Evolutionary conservation across 2,888 invertebrate genomes (phyloP).

Genomic region (Deilephila elpenor): DNA sequence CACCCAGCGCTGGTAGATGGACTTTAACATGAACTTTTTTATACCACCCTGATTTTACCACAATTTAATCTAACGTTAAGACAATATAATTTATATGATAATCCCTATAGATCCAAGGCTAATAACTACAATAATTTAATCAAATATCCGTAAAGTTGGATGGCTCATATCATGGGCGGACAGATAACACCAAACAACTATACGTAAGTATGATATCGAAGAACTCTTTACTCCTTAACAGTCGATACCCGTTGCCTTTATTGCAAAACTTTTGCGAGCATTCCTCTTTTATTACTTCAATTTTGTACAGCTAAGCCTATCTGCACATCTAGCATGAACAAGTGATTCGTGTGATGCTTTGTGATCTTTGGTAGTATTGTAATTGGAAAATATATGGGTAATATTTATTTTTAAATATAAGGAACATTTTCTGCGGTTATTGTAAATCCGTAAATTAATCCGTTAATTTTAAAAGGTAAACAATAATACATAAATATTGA

Average conservation of each 20-base stretch:
- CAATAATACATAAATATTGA: too few species aligned
- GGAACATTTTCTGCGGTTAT: too few species aligned
- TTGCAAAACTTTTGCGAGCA: conserved; percentile 83
- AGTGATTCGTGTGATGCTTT: conserved; percentile 35
- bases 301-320: conserved; percentile 83
- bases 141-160: background rate
- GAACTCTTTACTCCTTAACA: conserved; percentile 83
- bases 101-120: background rate
- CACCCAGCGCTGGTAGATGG: too few species aligned
- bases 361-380: background rate
- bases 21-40: too few species aligned
- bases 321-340: conserved; percentile 51
- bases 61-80: too few species aligned
- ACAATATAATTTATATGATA: background rate
- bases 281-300: conserved; percentile 85
- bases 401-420: too few species aligned
- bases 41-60: too few species aligned
- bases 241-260: conserved; percentile 83
- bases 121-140: background rate
- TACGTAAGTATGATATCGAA: conserved; percentile 30
- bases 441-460: too few species aligned
- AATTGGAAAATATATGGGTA: background rate
- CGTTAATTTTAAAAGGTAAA: too few species aligned
- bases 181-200: conserved; percentile 26
- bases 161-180: conserved; percentile 16